A percentile compares a stretch with the other conserved stretches of the same genome.
Evolutionary conservation across 2,797 vertebrate species (phyloP).

Genomic region (Garrulus glandarius): DNA sequence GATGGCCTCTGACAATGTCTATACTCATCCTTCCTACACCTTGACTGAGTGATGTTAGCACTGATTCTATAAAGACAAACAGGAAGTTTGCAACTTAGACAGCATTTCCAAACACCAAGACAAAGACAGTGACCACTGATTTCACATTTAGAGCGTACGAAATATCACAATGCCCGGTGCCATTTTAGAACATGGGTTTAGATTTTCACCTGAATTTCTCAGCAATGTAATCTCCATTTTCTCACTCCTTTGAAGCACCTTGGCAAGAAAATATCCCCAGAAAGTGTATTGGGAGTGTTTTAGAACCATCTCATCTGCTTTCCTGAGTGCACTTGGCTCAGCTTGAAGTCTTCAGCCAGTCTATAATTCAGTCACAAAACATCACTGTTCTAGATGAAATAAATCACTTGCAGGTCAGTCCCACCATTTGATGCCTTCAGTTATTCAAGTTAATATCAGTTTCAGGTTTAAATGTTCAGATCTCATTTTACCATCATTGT

Average conservation of each 20-base stretch:
- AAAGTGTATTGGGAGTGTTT: constrained; percentile 2
- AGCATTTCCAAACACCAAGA: background rate
- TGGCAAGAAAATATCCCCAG: constrained; percentile 50
- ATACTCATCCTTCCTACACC: background rate
- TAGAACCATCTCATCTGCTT: background rate
- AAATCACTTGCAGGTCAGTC: background rate
- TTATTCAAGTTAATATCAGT: background rate
- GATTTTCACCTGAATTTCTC: background rate
- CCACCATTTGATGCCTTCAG: background rate
- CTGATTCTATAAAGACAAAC: constrained; percentile 11
- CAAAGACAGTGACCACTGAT: background rate
- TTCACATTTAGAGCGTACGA: background rate
- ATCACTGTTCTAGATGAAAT: background rate
- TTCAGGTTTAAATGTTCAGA: background rate
- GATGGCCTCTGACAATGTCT: background rate
- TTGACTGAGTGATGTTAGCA: background rate
- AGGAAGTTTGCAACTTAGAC: background rate
- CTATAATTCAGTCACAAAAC: background rate
- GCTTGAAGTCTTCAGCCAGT: background rate
- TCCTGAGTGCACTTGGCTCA: background rate
- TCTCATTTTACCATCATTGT: background rate
- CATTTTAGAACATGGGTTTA: background rate
- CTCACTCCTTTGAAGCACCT: constrained; percentile 6
- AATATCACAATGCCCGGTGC: background rate
- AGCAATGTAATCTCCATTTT: background rate